Percentiles rank a stretch among this genome's conserved stretches.
These are phyloP conservation scores for Porites lobata DNA, from an alignment of 92 coral and sea anemone genomes.

Conservation along the genomic window DNA sequence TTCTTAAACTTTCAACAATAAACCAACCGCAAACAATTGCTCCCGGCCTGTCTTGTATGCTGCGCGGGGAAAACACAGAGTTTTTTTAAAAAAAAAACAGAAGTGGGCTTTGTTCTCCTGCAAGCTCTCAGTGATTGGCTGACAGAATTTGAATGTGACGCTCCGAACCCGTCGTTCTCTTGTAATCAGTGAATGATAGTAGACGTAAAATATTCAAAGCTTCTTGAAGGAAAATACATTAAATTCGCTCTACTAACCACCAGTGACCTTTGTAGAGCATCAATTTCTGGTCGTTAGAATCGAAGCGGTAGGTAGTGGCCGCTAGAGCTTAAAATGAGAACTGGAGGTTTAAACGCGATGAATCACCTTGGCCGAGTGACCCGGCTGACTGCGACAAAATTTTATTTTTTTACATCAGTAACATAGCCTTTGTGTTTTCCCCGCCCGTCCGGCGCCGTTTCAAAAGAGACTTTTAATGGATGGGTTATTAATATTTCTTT, in stretches of 20 bases:
- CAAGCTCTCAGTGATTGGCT: neutral
- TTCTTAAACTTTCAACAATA: constrained; percentile 29
- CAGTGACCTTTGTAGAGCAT: neutral
- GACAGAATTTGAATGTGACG: no score
- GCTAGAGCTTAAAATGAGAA: neutral
- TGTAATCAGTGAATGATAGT: neutral
- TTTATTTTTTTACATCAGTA: neutral
- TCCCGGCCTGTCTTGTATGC: neutral
- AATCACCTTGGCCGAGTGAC: neutral
- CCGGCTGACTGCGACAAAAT: constrained; percentile 6
- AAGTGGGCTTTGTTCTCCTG: neutral
- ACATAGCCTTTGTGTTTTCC: constrained; percentile 1
- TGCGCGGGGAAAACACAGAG: neutral
- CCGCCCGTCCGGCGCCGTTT: constrained; percentile 51
- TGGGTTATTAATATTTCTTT: constrained; percentile 32
- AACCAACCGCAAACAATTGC: constrained; percentile 41
- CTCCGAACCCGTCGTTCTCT: neutral
- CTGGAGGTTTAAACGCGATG: neutral
- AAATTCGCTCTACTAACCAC: neutral
- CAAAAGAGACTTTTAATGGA: constrained; percentile 37
- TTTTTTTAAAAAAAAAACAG: neutral
- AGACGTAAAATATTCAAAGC: neutral
- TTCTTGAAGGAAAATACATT: neutral
- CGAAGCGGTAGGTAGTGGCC: neutral
- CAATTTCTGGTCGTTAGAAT: neutral